Evolutionary conservation across 2,888 invertebrate genomes (phyloP).

Genomic region (Caradrina kadenii): DNA sequence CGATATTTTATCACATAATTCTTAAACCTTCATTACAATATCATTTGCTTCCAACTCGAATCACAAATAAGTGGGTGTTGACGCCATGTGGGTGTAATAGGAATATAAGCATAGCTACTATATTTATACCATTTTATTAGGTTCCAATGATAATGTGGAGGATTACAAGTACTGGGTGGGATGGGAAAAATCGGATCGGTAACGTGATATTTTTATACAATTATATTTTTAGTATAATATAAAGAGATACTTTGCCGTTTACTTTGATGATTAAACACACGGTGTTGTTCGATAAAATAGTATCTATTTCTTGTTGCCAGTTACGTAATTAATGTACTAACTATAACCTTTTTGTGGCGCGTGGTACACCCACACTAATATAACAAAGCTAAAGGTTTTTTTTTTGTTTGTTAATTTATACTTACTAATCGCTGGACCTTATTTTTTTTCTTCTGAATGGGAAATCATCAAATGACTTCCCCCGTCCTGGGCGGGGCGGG

Average conservation of each 20-base stretch:
- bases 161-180: conserved; percentile 2
- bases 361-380: too few relatives aligned
- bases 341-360: too few relatives aligned
- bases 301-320: too few relatives aligned
- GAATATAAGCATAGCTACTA: background rate
- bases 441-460: too few relatives aligned
- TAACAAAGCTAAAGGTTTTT: too few relatives aligned
- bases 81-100: conserved; percentile 20
- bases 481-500: too few relatives aligned
- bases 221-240: conserved; percentile 3
- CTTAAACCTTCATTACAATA: conserved; percentile 12
- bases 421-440: too few relatives aligned
- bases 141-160: conserved; percentile 19
- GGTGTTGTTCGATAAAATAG: background rate
- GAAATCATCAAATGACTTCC: too few relatives aligned
- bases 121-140: conserved; percentile 26
- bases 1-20: background rate
- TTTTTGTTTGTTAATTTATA: too few relatives aligned
- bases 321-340: too few relatives aligned
- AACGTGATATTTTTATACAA: conserved; percentile 5
- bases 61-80: conserved; percentile 13
- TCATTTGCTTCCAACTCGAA: conserved; percentile 11
- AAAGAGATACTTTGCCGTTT: background rate
- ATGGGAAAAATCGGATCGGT: background rate
- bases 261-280: background rate